Evolutionary conservation across 2,797 vertebrate genomes (phyloP), one percentile per base, ranked within the genome.

Genomic region (Heliangelus exortis): DNA sequence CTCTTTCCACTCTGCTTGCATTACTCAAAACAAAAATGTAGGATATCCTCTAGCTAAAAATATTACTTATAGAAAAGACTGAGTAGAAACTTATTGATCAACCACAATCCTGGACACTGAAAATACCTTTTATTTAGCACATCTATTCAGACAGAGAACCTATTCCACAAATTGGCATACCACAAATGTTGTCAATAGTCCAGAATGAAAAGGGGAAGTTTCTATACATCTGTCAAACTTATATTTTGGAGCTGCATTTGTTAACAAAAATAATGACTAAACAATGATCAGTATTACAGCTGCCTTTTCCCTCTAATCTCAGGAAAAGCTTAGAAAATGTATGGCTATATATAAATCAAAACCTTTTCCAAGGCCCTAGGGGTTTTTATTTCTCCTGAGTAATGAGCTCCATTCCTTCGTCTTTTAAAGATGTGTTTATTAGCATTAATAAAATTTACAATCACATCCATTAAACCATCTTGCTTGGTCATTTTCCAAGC

Each of bases 351-450:
- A 66, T 90, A 95, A 80, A 94, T 95, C 84, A 89, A 80, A 92
- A 67, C 10, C 17, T 23, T 80, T 93, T 87, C 66, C 73, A 67
- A 91, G 41, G 61, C 47, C 84, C 54, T 79, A 58, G 75, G 50
- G 79, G n/a, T n/a, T 20, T 88, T 91, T 48, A 39, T 86, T 88
- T 78, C 63, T 90, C 62, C 67, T 71, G 21, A 92, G 48, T 85
- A 93, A 91, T 76, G 75, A 93, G 10, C 29, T 93, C 73, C 23
- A 77, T 90, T 92, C 39, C 39, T 89, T 74, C 2, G 0, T 81
- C 83, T 93, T 45, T 93, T 93, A 82, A 95, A 93, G 93, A 68
- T 57, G 17, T 90, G 31, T 65, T 93, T 91, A 77, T 73, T 92
- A 87, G 85, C 47, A 22, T 80, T 81, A 87, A 88, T 58, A 87